These are phyloP conservation scores for Nomada goodeniana DNA, from an alignment of 2,888 invertebrate species.

Conservation along the genomic window DNA sequence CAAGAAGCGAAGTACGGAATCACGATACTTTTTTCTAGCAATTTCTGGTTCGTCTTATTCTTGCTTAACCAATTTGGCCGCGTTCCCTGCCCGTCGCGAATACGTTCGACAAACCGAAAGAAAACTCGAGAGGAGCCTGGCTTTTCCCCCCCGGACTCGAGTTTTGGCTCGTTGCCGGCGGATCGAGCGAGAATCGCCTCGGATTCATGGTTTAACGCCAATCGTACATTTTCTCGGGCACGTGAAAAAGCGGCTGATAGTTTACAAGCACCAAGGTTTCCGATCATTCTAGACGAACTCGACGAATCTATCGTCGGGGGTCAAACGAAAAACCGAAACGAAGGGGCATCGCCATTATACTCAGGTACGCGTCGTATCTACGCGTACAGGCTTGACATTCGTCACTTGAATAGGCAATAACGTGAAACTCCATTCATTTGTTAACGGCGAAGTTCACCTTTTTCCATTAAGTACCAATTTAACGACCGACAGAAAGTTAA, in stretches of 20 bases:
- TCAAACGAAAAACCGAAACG: too few relatives aligned
- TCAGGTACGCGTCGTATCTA: too few relatives aligned
- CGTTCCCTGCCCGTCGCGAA: slow-evolving; percentile 27
- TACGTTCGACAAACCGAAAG: slow-evolving; percentile 16
- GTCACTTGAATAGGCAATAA: too few relatives aligned
- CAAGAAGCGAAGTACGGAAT: background rate
- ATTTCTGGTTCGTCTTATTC: slow-evolving; percentile 29
- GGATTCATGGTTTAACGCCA: slow-evolving; percentile 50
- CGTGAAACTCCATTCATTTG: too few relatives aligned
- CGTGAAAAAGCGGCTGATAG: slow-evolving; percentile 46
- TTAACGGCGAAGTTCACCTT: too few relatives aligned
- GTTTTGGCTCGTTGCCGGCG: slow-evolving; percentile 61
- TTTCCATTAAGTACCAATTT: too few relatives aligned
- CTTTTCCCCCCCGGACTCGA: slow-evolving; percentile 26
- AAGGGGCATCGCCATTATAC: too few relatives aligned
- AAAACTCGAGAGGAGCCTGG: slow-evolving; percentile 24
- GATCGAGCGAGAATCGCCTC: slow-evolving; percentile 56
- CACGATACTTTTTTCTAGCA: background rate
- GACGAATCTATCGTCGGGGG: background rate
- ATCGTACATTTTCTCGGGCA: slow-evolving; percentile 31
- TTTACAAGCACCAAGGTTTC: slow-evolving; percentile 41
- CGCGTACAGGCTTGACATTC: too few relatives aligned
- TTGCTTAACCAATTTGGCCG: slow-evolving; percentile 46
- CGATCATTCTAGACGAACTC: slow-evolving; percentile 35
- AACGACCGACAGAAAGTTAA: too few relatives aligned